Conservation (phyloP, 2,113 vertebrate species). For the Dendrocopos noguchii region DNA sequence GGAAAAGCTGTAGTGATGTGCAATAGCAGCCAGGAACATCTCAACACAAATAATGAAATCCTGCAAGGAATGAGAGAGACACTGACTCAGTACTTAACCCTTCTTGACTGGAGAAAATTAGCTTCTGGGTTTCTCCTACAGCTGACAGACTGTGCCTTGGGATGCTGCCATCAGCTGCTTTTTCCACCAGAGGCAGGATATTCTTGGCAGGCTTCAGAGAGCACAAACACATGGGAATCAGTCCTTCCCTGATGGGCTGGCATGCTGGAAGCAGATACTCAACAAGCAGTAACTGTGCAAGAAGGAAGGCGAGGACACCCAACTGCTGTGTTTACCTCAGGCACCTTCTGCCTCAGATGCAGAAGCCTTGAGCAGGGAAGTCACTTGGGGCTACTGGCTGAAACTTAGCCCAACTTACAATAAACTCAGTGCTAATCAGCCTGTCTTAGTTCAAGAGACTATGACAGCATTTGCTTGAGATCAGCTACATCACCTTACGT, state of each 20-base stretch:
- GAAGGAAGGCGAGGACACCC: neutral
- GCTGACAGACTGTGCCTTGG: neutral
- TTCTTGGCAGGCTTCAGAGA: neutral
- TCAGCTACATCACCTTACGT: neutral
- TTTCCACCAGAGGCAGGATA: neutral
- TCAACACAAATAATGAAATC: slow-evolving; percentile 98
- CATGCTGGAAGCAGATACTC: neutral
- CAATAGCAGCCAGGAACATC: slow-evolving; percentile 97
- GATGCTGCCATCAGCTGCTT: neutral
- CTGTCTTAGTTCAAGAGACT: neutral
- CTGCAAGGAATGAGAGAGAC: slow-evolving; percentile 66
- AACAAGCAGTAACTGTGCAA: neutral
- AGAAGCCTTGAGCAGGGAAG: neutral
- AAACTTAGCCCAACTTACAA: neutral
- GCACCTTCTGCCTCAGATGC: neutral
- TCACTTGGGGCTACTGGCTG: neutral
- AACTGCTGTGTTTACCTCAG: neutral
- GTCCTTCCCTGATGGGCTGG: neutral
- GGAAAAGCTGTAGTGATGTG: slow-evolving; percentile 96
- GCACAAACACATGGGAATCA: neutral
- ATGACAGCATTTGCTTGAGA: neutral
- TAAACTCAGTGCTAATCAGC: neutral
- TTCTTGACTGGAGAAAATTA: neutral
- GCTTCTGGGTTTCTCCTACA: neutral
- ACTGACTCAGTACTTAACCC: neutral